Evolutionary conservation across 2,797 vertebrate species (phyloP).

Genomic region (Apogon talboti): DNA sequence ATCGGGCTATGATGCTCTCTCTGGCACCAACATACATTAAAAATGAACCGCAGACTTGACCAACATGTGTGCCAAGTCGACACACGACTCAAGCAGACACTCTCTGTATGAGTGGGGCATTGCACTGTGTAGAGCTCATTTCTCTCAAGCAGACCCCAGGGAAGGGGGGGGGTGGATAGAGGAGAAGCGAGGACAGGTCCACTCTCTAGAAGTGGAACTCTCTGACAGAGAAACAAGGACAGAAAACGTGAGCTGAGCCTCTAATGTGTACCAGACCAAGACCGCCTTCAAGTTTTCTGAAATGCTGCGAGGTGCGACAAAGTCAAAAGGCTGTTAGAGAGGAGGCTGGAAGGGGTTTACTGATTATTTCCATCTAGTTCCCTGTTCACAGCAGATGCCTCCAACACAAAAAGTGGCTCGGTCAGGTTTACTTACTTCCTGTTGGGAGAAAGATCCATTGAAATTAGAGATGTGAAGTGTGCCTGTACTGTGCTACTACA

Average conservation of each 20-base stretch:
- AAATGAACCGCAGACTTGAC: conserved; percentile 26
- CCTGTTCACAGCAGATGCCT: conserved; percentile 27
- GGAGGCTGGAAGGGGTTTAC: conserved; percentile 23
- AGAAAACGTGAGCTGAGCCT: conserved; percentile 50
- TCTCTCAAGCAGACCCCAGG: conserved; percentile 28
- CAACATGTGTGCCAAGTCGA: conserved; percentile 19
- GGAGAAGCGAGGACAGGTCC: conserved; percentile 50
- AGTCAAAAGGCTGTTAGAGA: conserved; percentile 38
- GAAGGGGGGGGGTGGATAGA: conserved; percentile 33
- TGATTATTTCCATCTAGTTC: conserved; percentile 37
- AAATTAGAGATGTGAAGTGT: background rate
- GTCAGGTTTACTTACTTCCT: background rate
- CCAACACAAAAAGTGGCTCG: background rate
- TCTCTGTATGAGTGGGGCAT: background rate
- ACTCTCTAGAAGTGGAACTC: conserved; percentile 47
- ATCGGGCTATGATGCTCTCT: conserved; percentile 11
- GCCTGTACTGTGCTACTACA: too few relatives aligned
- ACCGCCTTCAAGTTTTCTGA: conserved; percentile 31
- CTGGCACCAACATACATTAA: conserved; percentile 28
- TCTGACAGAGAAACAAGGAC: conserved; percentile 50
- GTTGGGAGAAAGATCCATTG: background rate
- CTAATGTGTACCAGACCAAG: conserved; percentile 30
- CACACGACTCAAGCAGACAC: conserved; percentile 9
- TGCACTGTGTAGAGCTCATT: conserved; percentile 4
- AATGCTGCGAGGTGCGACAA: conserved; percentile 19